These are phyloP conservation scores for Hecatera dysodea DNA, from an alignment of 2,888 invertebrate genomes.

Conservation along the genomic window DNA sequence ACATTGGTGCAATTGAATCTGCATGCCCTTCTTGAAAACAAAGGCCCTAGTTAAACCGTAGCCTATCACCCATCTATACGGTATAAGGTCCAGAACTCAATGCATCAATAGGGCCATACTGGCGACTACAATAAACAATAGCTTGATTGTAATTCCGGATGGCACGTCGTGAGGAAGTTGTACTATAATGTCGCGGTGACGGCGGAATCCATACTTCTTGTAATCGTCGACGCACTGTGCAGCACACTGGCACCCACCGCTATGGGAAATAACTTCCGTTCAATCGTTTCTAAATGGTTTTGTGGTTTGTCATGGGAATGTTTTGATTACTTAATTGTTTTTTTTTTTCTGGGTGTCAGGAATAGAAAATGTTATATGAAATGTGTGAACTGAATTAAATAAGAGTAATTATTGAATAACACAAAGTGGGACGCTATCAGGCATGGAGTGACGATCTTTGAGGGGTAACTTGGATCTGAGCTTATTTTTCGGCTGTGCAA, in stretches of 20 bases:
- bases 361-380: background rate
- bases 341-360: background rate
- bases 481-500: background rate
- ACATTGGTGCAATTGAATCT: constrained; percentile 10
- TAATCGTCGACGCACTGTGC: constrained; percentile 46
- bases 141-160: constrained; percentile 84
- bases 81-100: constrained; percentile 67
- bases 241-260: constrained; percentile 44
- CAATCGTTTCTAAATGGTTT: constrained; percentile 31
- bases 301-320: constrained; percentile 39
- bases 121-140: constrained; percentile 70
- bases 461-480: background rate
- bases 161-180: constrained; percentile 81
- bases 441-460: background rate
- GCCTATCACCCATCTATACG: constrained; percentile 57
- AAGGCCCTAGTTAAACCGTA: constrained; percentile 32
- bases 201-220: constrained; percentile 58
- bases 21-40: constrained; percentile 52
- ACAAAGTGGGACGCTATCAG: no score
- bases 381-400: constrained; percentile 7
- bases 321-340: constrained; percentile 12
- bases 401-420: background rate
- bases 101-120: constrained; percentile 60
- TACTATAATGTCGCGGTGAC: constrained; percentile 71
- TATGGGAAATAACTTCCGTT: constrained; percentile 62